phyloP scores from a whole-genome alignment of 2,113 vertebrate species.

The Sinocyclocheilus anshuiensis region DNA sequence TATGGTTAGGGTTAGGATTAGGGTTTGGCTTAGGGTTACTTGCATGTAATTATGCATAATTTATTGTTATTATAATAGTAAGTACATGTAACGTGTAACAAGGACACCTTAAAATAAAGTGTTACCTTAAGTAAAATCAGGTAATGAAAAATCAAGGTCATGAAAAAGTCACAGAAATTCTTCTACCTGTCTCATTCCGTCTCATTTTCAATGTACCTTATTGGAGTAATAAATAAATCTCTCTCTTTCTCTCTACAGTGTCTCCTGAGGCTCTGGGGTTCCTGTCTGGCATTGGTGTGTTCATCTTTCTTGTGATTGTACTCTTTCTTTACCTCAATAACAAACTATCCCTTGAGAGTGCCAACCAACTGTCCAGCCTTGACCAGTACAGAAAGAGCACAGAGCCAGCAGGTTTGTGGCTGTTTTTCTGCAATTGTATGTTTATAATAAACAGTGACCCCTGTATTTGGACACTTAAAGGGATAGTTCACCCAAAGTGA shows the following conservation, averaged over 20 bases:
- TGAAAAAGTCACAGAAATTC: background rate
- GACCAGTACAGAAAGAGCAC: constrained; percentile 84
- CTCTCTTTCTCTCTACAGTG: constrained; percentile 77
- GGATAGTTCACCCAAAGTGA: no score
- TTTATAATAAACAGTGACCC: background rate
- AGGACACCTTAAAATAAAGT: no score
- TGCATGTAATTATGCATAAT: no score
- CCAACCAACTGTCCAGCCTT: constrained; percentile 87
- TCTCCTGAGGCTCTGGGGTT: constrained; percentile 97
- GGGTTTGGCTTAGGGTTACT: no score
- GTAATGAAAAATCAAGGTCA: background rate
- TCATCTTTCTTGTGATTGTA: constrained; percentile 91
- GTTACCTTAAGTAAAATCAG: no score
- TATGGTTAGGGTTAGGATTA: no score
- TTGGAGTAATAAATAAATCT: background rate
- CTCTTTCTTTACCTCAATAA: constrained; percentile 97
- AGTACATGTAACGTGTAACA: no score
- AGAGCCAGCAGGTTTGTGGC: constrained; percentile 80
- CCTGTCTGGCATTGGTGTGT: constrained; percentile 90
- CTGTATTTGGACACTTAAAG: background rate
- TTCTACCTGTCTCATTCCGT: constrained; percentile 24
- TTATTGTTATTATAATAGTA: no score
- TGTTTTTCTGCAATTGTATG: background rate
- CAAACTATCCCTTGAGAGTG: constrained; percentile 91
- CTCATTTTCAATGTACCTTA: constrained; percentile 26